Evolutionary conservation across 1,140 invertebrate genomes (phyloP), one percentile per base, ranked within the genome.

Genomic region (Drosophila aff.): DNA sequence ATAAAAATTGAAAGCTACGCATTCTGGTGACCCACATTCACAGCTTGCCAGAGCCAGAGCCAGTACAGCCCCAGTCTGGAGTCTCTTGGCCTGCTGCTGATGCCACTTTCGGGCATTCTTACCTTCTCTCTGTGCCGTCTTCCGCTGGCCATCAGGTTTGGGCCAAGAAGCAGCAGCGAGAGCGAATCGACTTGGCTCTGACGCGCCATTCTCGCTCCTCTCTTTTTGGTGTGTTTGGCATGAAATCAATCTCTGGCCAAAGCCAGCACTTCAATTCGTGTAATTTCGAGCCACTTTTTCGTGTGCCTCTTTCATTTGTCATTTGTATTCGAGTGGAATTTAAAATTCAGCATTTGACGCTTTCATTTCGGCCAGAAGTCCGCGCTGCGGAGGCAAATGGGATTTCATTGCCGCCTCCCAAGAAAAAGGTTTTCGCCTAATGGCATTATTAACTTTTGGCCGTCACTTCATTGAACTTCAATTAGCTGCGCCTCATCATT

Each of bases 1-100:
- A 90, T 90, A 90, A 90, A 89, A 90, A 90, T 72, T 90, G 85
- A 90, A 90, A 90, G 85, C 85, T 65, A 79, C 81, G 68, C 76
- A 81, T 90, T 79, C 79, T 79, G 81, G 81, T 90, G 85, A 90
- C 85, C 85, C 67, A 90, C 81, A 90, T 90, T 85, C 58, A 18
- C 53, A 59, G 47, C 75, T 69, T 57, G 66, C 46, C 69, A 23
- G 33, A 33, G 49, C 26, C 68, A 26, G 31, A 11, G 46, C 58
- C 47, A n/a, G 47, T 41, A 38, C 59, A 53, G 58, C 38, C 9
- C 15, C 61, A 38, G 52, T 55, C 52, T 55, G 52, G 31, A 23
- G 64, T 71, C 65, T 69, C 71, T 58, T 62, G 38, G 65, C 76
- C 71, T 77, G 49, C 71, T 77, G 49, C 75, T 73, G 47, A 26